Base-by-base conservation (phyloP, 1,140 invertebrate species). In the Drosophila varians region DNA sequence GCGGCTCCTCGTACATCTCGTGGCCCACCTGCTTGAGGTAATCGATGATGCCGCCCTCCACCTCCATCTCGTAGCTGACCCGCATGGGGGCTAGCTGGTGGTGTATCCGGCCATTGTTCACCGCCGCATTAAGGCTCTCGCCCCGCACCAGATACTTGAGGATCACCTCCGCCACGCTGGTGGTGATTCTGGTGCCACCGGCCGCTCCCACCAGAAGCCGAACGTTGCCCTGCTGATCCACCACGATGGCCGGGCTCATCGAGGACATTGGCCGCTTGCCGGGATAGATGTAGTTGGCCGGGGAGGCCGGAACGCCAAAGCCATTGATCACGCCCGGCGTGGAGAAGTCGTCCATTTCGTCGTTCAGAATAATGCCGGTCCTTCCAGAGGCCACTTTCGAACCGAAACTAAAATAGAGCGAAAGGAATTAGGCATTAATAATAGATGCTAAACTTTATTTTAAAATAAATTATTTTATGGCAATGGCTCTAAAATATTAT, bases 341-440 rank as follows among this genome's bases (percentile, higher is more conserved):
- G 0, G 97, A 97, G 92, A 99, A 99, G 90, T 99, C 98, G 89
- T 99, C 97, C 98, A 99, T 99, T 57, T 95, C 95, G 90, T 97
- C 95, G 92, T 99, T 99, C 80, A 98, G 93, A 11, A 99, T 92
- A 42, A 99, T 97, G 34, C 98, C 98, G 0, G 98, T 99, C 49
- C 93, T 93, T 23, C 93, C 90, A 0, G 96, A 97, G 4, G 94
- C 93, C 42, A 96, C 92, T 34, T 95, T 94, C 34, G 95, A 93
- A 18, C 97, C 97, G 90, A 96, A 96, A 86, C 96, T 98, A 77
- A 34, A 92, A 6, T n/a, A 0, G 21, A 12, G 14, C n/a, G 0
- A 40, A n/a, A 26, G 40, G 0, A 48, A n/a, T 4, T 4, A 6
- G 6, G 14, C n/a, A n/a, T 40, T 40, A 14, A 38, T 38, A 12